phyloP scores from a whole-genome alignment of 2,888 invertebrate genomes.

The Lissocephala sabroskyi region DNA sequence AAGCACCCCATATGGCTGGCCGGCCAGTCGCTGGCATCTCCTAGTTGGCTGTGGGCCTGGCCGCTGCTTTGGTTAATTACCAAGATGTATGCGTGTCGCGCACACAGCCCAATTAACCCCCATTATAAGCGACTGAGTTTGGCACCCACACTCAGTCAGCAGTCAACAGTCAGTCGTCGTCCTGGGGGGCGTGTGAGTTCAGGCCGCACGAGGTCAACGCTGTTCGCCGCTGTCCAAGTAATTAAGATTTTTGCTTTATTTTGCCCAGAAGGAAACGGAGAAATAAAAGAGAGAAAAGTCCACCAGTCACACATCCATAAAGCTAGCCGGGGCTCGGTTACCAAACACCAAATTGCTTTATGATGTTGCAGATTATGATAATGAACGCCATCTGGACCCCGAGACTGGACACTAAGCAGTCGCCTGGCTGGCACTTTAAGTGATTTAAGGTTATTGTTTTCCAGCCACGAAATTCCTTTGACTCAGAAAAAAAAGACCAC shows the following conservation, averaged over 20 bases:
- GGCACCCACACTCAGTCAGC: slow-evolving; percentile 23
- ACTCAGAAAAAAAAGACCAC: too few relatives aligned
- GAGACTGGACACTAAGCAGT: slow-evolving; percentile 40
- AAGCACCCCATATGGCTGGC: slow-evolving; percentile 28
- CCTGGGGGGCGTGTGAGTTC: slow-evolving; percentile 51
- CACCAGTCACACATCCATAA: slow-evolving; percentile 50
- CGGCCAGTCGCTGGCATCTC: neutral
- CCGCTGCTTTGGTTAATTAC: slow-evolving; percentile 68
- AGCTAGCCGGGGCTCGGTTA: neutral
- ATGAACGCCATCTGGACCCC: slow-evolving; percentile 66
- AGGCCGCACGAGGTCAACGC: slow-evolving; percentile 54
- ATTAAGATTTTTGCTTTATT: slow-evolving; percentile 60
- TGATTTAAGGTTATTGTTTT: slow-evolving; percentile 70
- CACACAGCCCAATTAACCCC: slow-evolving; percentile 69
- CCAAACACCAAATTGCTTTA: slow-evolving; percentile 57
- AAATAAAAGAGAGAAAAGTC: slow-evolving; percentile 7
- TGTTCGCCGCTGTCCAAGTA: slow-evolving; percentile 56
- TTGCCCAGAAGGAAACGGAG: slow-evolving; percentile 3
- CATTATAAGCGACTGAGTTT: slow-evolving; percentile 50
- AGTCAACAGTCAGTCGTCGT: slow-evolving; percentile 24
- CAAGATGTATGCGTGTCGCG: slow-evolving; percentile 70
- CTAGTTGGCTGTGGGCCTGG: slow-evolving; percentile 33
- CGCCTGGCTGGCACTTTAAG: slow-evolving; percentile 65
- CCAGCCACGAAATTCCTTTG: too few relatives aligned
- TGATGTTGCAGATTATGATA: slow-evolving; percentile 68